Conservation (phyloP, 2,888 invertebrate species). For the Agrilus cyanescens region DNA sequence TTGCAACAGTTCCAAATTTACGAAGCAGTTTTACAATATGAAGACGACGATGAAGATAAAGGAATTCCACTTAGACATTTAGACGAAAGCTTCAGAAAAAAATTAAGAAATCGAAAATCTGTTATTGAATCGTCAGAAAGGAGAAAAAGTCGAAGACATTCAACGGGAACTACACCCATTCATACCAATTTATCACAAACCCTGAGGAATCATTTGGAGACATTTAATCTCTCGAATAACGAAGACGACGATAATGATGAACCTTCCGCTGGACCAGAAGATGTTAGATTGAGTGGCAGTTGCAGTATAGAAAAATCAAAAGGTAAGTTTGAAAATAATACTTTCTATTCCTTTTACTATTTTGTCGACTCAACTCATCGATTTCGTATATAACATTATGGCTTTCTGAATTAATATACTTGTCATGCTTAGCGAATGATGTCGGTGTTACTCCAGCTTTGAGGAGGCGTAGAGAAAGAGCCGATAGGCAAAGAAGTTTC, state of each 20-base stretch:
- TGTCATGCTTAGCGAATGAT: slow-evolving; percentile 36
- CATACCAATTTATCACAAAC: slow-evolving; percentile 16
- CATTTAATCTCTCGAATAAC: slow-evolving; percentile 19
- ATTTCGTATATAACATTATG: slow-evolving; percentile 3
- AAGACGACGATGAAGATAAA: slow-evolving; percentile 62
- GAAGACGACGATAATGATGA: slow-evolving; percentile 47
- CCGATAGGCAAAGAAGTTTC: slow-evolving; percentile 73
- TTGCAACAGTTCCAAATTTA: slow-evolving; percentile 90
- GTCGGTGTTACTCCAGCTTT: slow-evolving; percentile 74
- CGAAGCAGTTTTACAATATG: slow-evolving; percentile 82
- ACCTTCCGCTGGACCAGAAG: slow-evolving; percentile 40
- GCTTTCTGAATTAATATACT: background rate
- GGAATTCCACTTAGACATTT: slow-evolving; percentile 53
- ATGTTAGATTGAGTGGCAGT: slow-evolving; percentile 42
- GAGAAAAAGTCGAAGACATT: slow-evolving; percentile 68
- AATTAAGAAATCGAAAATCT: slow-evolving; percentile 56
- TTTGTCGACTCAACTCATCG: background rate
- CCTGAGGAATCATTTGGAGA: slow-evolving; percentile 19
- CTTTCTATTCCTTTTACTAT: background rate
- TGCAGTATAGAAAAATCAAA: slow-evolving; percentile 42
- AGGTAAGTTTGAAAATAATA: slow-evolving; percentile 27
- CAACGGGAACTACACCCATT: slow-evolving; percentile 52
- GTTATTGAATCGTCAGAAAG: slow-evolving; percentile 52
- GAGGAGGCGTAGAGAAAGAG: slow-evolving; percentile 67
- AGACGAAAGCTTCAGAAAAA: slow-evolving; percentile 59